These are phyloP conservation scores for Neodiprion virginianus DNA, from an alignment of 1,140 invertebrate genomes.

Conservation along the genomic window DNA sequence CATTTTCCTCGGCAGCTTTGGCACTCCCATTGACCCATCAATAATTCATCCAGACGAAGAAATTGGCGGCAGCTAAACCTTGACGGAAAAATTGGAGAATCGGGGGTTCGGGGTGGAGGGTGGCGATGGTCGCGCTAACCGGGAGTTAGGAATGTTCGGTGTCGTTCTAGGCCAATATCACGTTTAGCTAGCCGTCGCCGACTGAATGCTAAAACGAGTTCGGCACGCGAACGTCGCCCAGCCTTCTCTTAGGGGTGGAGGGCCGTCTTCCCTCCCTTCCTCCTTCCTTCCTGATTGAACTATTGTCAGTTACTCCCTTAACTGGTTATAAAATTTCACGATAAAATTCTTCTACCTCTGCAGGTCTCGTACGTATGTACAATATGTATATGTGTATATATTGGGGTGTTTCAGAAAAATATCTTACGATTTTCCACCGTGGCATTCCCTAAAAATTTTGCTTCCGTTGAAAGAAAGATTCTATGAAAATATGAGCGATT, in stretches of 20 bases:
- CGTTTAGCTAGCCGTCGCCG: conserved; percentile 38
- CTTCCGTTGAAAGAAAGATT: too few species aligned
- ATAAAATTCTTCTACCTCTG: not conserved
- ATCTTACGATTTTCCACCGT: not conserved
- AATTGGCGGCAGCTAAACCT: too few species aligned
- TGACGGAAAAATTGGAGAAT: too few species aligned
- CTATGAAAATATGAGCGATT: too few species aligned
- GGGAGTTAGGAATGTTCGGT: conserved; percentile 11
- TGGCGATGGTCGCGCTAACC: too few species aligned
- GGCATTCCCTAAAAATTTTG: not conserved
- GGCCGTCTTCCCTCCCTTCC: conserved; percentile 28
- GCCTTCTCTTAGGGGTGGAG: not conserved
- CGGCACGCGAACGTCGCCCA: conserved; percentile 10
- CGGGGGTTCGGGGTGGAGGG: too few species aligned
- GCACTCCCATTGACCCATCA: too few species aligned
- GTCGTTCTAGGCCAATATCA: conserved; percentile 44
- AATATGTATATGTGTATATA: too few species aligned
- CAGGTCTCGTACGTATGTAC: not conserved
- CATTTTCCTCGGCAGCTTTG: too few species aligned
- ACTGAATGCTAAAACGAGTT: conserved; percentile 39
- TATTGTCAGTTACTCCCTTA: conserved; percentile 41
- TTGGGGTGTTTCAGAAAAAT: not conserved
- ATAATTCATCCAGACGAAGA: too few species aligned
- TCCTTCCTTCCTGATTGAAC: conserved; percentile 47
- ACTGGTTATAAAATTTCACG: not conserved